Base-by-base conservation (phyloP, 2,888 invertebrate genomes). In the Andrena dorsata region DNA sequence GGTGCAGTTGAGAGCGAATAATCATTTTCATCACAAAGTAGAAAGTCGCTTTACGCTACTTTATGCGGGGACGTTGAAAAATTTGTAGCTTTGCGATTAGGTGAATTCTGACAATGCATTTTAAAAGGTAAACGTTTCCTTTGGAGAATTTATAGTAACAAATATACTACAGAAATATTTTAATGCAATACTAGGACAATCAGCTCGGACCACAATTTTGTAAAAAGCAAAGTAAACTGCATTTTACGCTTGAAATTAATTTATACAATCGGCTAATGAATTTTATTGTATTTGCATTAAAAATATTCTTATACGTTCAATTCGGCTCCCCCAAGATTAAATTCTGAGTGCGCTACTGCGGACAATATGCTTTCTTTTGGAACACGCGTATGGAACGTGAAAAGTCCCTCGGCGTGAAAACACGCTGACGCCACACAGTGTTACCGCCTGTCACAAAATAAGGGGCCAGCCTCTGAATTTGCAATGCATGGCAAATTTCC, bases 401-500 rank as follows among this genome's bases (percentile, higher is more conserved):
- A 4, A 41, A 41, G 41, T 41, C 41, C 5, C 41, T 41, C 16
- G 41, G 41, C 41, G 41, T 4, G 41, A 41, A 41, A 16, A 16
- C 41, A 16, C 41, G 41, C 41, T 41, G 56, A 8, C 10, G 56
- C 8, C 23, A 13, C 23, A 26, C 23, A 56, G 56, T 5, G 56
- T 41, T 41, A 41, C 4, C 41, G 16, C 4, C 41, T 2, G 10
- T 10, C 56, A 26, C 63, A 20, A 26, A 7, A 32, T 32, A 30
- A 51, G 70, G 60, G 76, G 41, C 58, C 64, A 74, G 70, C 53
- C 68, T 84, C 84, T 73, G 76, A 85, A 87, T 71, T 63, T 70
- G 70, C 64, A 60, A 80, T 80, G 68, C 71, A 68, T 77, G 83
- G 76, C 77, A 75, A 88, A 84, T 88, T 86, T 88, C 79, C 78